A percentile compares a stretch with the other conserved stretches of the same genome.
Conservation (phyloP, 2,888 invertebrate species). For the Blastobasis lacticolella region DNA sequence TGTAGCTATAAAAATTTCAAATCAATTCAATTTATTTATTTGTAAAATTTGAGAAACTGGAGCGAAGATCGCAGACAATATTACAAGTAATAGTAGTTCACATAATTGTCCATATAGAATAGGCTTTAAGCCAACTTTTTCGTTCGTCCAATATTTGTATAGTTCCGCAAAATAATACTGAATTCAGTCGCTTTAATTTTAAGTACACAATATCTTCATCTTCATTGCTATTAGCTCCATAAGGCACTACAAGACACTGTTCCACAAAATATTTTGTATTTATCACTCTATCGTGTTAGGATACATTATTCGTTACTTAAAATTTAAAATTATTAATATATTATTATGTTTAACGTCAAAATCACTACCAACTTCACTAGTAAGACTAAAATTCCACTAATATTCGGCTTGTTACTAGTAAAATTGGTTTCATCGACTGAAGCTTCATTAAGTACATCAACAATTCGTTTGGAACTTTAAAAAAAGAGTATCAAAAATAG, state of each 20-base stretch:
- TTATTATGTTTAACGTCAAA: slow-evolving; percentile 54
- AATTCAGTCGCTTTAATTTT: neutral
- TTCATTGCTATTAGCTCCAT: neutral
- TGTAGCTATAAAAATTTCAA: neutral
- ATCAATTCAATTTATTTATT: neutral
- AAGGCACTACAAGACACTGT: slow-evolving; percentile 20
- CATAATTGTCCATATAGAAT: too few relatives aligned
- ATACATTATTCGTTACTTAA: slow-evolving; percentile 53
- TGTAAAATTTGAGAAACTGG: neutral
- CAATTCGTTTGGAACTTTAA: neutral
- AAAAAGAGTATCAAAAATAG: neutral
- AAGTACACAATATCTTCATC: neutral
- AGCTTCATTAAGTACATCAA: slow-evolving; percentile 29
- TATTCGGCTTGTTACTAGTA: slow-evolving; percentile 38
- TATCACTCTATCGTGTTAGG: slow-evolving; percentile 50
- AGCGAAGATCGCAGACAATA: too few relatives aligned
- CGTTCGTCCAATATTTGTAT: too few relatives aligned
- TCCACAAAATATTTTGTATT: slow-evolving; percentile 22
- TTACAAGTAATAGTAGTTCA: too few relatives aligned
- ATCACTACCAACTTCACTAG: slow-evolving; percentile 50
- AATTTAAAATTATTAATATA: slow-evolving; percentile 39
- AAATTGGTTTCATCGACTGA: slow-evolving; percentile 41
- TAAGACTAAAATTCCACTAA: slow-evolving; percentile 19
- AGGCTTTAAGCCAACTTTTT: too few relatives aligned
- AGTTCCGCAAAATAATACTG: too few relatives aligned